These are phyloP conservation scores for Clytia hemisphaerica DNA, from an alignment of 30 jellyfish, hydroid and myxozoan genomes.

Conservation along the genomic window DNA sequence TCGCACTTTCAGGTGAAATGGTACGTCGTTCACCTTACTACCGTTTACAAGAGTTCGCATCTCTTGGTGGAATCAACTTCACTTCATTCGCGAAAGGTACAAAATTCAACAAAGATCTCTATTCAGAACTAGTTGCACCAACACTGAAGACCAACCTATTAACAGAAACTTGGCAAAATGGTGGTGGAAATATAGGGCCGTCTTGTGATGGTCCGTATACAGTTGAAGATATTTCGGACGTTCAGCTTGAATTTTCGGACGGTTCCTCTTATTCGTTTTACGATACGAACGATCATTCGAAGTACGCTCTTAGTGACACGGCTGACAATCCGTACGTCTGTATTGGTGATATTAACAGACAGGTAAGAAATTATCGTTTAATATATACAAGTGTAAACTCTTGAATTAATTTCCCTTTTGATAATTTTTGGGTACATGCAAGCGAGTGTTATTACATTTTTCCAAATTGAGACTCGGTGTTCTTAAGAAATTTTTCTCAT, in stretches of 20 bases:
- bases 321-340: slow-evolving; percentile 64
- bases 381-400: no score
- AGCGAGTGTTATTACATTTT: no score
- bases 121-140: slow-evolving; percentile 78
- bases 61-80: slow-evolving; percentile 57
- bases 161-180: slow-evolving; percentile 95
- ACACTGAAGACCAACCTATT: slow-evolving; percentile 40
- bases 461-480: no score
- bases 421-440: no score
- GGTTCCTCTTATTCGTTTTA: slow-evolving; percentile 29
- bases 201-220: slow-evolving; percentile 62
- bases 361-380: no score
- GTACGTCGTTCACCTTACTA: slow-evolving; percentile 50
- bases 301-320: slow-evolving; percentile 55
- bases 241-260: slow-evolving; percentile 1
- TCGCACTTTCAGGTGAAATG: slow-evolving; percentile 32
- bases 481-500: no score
- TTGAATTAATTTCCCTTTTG: no score
- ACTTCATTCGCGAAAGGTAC: slow-evolving; percentile 59
- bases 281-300: slow-evolving; percentile 78
- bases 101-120: slow-evolving; percentile 58
- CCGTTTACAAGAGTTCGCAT: slow-evolving; percentile 37
- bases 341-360: slow-evolving; percentile 92
- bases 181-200: slow-evolving; percentile 51
- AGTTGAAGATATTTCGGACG: slow-evolving; percentile 60